Evolutionary conservation across 2,113 vertebrate species (phyloP).

Genomic region (Smithornis capensis): DNA sequence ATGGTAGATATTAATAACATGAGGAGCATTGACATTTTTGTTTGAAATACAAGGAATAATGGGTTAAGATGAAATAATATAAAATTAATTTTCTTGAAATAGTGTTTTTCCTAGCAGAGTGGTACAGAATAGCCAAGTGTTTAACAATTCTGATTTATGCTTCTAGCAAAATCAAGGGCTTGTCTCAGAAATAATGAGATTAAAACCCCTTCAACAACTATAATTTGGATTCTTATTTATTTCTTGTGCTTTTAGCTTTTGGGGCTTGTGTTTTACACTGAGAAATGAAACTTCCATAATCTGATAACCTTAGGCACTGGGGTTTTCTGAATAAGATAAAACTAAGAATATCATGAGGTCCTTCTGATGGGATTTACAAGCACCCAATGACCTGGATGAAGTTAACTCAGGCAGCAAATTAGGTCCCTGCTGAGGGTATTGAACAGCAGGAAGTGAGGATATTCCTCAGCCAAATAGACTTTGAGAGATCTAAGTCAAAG

Average conservation of each 20-base stretch:
- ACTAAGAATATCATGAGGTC: conserved; percentile 25
- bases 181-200: conserved; percentile 12
- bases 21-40: neutral
- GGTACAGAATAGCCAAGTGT: neutral
- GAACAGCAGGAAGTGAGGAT: conserved; percentile 50
- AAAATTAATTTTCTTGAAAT: conserved; percentile 29
- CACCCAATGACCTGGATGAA: conserved; percentile 56
- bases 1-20: neutral
- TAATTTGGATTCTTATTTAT: conserved; percentile 3
- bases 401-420: conserved; percentile 67
- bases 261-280: neutral
- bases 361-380: conserved; percentile 50
- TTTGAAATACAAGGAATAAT: conserved; percentile 4
- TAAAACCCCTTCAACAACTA: neutral
- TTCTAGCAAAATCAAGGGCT: conserved; percentile 22
- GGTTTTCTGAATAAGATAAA: conserved; percentile 33
- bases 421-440: conserved; percentile 43
- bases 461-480: conserved; percentile 36
- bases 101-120: conserved; percentile 20
- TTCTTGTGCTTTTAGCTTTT: neutral
- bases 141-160: conserved; percentile 3
- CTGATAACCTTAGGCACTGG: neutral
- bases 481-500: conserved; percentile 16
- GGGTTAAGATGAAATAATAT: conserved; percentile 1
- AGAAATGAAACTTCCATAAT: conserved; percentile 13